Percentiles rank a stretch among this genome's conserved stretches.
These are phyloP conservation scores for Papilio machaon DNA, from an alignment of 1,140 invertebrate species.

Conservation along the genomic window DNA sequence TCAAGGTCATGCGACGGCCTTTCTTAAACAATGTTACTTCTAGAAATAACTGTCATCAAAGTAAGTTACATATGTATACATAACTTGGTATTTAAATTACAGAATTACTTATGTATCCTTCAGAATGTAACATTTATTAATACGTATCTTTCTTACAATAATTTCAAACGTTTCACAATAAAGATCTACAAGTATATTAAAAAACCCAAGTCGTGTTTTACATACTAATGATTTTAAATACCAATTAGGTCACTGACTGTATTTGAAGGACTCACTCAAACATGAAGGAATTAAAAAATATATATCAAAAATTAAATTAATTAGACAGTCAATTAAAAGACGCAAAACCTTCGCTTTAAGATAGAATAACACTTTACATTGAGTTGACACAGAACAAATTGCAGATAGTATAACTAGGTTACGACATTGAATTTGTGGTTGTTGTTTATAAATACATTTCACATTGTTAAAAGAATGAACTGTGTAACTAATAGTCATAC, in stretches of 20 bases:
- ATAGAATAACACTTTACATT: background rate
- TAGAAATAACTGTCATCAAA: background rate
- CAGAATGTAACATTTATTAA: background rate
- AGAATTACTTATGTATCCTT: background rate
- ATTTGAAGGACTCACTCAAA: background rate
- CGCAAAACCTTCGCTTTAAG: background rate
- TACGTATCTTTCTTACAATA: no score
- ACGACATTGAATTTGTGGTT: constrained; percentile 1
- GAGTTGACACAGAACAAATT: background rate
- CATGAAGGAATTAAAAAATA: background rate
- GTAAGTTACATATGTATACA: background rate
- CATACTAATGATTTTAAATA: constrained; percentile 1
- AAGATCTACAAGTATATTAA: background rate
- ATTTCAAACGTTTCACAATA: background rate
- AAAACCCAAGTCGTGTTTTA: background rate
- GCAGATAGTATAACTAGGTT: background rate
- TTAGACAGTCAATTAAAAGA: background rate
- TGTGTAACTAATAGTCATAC: background rate
- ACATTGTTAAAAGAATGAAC: background rate
- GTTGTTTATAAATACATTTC: background rate
- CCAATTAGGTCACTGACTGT: background rate
- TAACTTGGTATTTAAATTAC: background rate
- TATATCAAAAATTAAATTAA: background rate
- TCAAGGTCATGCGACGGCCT: background rate
- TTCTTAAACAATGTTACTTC: constrained; percentile 3